Percentiles rank a stretch among this genome's conserved stretches.
phyloP scores from a whole-genome alignment of 2,113 vertebrate genomes.

The Zosterops japonicus region DNA sequence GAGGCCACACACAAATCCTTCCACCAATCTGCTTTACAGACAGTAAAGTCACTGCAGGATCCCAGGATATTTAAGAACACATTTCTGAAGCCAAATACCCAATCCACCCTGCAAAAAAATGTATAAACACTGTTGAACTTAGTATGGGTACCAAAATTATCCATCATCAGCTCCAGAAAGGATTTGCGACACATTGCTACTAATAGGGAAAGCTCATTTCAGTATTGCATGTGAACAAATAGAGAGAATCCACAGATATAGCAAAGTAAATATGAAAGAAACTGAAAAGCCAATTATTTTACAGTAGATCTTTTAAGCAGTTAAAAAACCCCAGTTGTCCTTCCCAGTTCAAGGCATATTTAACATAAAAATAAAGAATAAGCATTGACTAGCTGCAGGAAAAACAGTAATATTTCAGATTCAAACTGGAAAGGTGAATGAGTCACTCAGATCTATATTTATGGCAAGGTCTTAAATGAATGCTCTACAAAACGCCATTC shows the following conservation, averaged over 20 bases:
- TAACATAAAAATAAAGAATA: not conserved
- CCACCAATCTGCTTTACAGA: not conserved
- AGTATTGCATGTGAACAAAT: not conserved
- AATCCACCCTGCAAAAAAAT: constrained; percentile 22
- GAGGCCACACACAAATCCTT: not conserved
- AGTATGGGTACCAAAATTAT: not conserved
- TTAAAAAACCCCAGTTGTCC: not conserved
- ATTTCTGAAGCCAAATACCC: constrained; percentile 30
- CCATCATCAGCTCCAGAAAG: not conserved
- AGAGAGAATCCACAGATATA: not conserved
- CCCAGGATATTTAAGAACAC: constrained; percentile 26
- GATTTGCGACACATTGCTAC: not conserved
- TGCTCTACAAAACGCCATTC: not conserved
- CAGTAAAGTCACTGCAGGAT: constrained; percentile 20
- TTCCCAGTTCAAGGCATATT: not conserved
- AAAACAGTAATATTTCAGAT: not conserved
- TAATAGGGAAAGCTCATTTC: not conserved
- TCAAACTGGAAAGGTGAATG: not conserved
- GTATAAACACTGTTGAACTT: not conserved
- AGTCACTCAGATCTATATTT: not conserved
- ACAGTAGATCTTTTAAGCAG: not conserved
- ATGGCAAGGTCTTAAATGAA: not conserved
- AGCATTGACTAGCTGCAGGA: not conserved
- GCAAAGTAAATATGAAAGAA: not conserved
- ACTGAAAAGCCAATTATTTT: not conserved